phyloP scores from a whole-genome alignment of 2,797 vertebrate genomes.

The Channallabes apus region DNA sequence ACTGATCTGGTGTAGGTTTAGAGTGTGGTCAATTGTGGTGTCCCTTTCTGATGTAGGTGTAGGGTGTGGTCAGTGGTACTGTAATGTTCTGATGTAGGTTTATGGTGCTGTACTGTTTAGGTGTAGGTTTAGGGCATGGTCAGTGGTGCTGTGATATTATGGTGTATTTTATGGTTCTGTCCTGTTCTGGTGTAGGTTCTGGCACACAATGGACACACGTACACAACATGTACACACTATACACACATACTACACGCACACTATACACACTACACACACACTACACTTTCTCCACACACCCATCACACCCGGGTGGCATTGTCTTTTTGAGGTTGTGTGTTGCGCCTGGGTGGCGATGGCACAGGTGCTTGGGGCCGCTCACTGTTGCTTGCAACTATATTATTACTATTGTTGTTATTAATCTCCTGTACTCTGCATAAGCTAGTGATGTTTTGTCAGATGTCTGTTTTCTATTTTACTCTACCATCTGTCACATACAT shows the following conservation, averaged over 20 bases:
- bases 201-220: no score
- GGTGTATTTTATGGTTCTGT: neutral
- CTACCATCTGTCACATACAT: neutral
- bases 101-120: neutral
- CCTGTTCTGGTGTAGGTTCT: neutral
- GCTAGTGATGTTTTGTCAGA: neutral
- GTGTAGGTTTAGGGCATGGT: neutral
- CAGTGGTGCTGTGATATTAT: neutral
- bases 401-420: no score
- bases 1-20: neutral
- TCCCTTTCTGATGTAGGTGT: neutral
- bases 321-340: no score
- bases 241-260: no score
- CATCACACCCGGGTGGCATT: no score
- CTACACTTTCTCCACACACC: no score
- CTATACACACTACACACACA: no score
- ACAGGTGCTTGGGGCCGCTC: no score
- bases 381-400: no score
- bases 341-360: no score
- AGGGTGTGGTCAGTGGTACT: neutral
- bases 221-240: no score
- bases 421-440: neutral
- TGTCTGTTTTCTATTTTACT: neutral
- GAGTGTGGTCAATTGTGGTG: neutral
- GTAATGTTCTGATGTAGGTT: no score